phyloP scores from a whole-genome alignment of 2,113 vertebrate species.

The Recurvirostra avosetta region DNA sequence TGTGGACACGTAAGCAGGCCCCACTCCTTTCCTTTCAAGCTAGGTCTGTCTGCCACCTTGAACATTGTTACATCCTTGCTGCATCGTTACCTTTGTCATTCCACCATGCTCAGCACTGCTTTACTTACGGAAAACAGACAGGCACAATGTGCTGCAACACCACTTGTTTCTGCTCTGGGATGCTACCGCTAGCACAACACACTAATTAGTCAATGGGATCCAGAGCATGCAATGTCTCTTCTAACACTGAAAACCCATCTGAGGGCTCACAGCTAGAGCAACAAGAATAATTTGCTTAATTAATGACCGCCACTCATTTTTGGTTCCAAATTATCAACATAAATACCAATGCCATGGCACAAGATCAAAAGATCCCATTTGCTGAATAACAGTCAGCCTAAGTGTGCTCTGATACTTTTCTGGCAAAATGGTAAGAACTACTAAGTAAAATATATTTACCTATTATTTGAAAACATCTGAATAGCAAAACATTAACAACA shows the following conservation, averaged over 20 bases:
- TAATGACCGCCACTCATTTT: not conserved
- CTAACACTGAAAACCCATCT: not conserved
- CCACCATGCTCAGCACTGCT: not conserved
- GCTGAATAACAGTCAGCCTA: not conserved
- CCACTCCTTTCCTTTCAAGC: not conserved
- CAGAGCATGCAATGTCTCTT: not conserved
- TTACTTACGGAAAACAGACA: not conserved
- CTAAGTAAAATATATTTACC: not conserved
- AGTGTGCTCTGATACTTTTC: not conserved
- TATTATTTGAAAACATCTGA: not conserved
- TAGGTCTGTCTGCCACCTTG: not conserved
- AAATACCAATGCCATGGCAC: not conserved
- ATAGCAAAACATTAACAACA: not conserved
- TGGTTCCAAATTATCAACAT: not conserved
- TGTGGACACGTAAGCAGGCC: fast-evolving
- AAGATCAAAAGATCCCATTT: not conserved
- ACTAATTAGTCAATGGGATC: not conserved
- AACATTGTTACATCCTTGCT: not conserved
- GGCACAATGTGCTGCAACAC: not conserved
- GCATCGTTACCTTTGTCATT: not conserved
- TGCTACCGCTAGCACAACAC: not conserved
- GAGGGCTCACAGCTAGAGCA: not conserved
- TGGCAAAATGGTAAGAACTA: not conserved
- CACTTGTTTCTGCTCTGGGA: not conserved
- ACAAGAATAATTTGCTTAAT: not conserved